Evolutionary conservation across 1,140 invertebrate genomes (phyloP), one percentile per base, ranked within the genome.

Genomic region (Ceratosolen solmsi): DNA sequence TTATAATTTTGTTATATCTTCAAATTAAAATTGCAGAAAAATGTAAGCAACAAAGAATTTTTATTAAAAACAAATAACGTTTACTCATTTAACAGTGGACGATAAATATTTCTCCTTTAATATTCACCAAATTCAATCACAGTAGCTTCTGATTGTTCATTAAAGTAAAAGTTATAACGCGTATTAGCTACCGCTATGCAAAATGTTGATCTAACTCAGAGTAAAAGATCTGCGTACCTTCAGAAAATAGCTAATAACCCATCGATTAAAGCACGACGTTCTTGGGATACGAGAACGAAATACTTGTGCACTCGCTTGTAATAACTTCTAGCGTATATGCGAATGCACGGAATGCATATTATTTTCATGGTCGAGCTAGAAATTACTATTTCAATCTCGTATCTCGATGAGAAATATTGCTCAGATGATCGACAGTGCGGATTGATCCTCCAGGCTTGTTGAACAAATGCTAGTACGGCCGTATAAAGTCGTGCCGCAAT

Each of bases 311-410:
- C 70, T 30, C 41, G 25, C 4, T 7, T 2, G 25, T 30, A 68
- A 56, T 58, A 49, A 72, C 13, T 25, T 17, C n/a, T 3, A 15
- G 58, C n/a, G 7, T 33, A 30, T 17, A 7, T 36, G 30, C 33
- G 0, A 46, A 13, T 51, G 58, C 1, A 9, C 38, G 58, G 2
- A 25, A 7, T 38, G 73, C 51, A 20, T 63, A 20, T 71, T 60
- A 54, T 82, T 82, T 82, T 82, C 75, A 82, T 70, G 81, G 81
- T 79, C 70, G 76, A 49, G 38, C 22, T 22, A 1, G 17, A n/a
- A 74, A 83, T 83, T 79, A 79, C 56, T 76, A 83, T 83, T 83
- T 79, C 58, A 83, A 83, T 82, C 27, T 36, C 36, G 49, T 38
- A 9, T 9, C 54, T 27, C 51, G 25, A 70, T 7, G 65, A 8